Base-by-base conservation (phyloP, 2,888 invertebrate genomes). In the Minunthozetes semirufus region DNA sequence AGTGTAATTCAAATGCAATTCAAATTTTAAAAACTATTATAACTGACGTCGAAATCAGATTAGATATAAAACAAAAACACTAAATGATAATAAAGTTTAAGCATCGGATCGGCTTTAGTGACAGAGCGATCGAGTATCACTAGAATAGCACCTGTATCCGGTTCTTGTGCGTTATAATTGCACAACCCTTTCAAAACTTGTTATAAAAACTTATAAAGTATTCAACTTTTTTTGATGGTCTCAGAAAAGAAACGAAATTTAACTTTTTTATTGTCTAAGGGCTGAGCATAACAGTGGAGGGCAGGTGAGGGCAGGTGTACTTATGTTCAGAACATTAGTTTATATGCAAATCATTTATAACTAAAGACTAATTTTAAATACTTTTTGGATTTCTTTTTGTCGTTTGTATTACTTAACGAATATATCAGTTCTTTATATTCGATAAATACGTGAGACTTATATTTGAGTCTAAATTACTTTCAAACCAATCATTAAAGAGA, bases 131-230 rank as follows among this genome's bases (percentile, higher is more conserved):
- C 25, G 22, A 50, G 50, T 50, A n/a, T 50, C 27, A 68, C 42
- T 9, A 42, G 42, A 68, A 68, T 68, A 68, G 70, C 70, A 70
- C 70, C 70, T 70, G 70, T 70, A 70, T 70, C 70, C 70, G 70
- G 70, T 25, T 46, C 46, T 46, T 46, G 33, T 42, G 25, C 27
- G n/a, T 63, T 46, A 38, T 70, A 70, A 70, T 70, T 70, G 48
- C 38, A 42, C 25, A 70, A 70, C 70, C 48, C 70, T 70, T 70
- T 70, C 70, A 70, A 19, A 46, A 70, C 46, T 19, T 66, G 63
- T 66, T 33, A 38, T 66, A 66, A 66, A 66, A 48, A 19, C 15
- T 2, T 46, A 70, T 48, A 70, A 70, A 70, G 25, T 70, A 70
- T 70, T 70, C 38, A 70, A 48, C 33, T 38, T 25, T 59, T 29